Evolutionary conservation across 2,797 vertebrate genomes (phyloP), one percentile per base, ranked within the genome.

Genomic region (Glossophaga mutica): DNA sequence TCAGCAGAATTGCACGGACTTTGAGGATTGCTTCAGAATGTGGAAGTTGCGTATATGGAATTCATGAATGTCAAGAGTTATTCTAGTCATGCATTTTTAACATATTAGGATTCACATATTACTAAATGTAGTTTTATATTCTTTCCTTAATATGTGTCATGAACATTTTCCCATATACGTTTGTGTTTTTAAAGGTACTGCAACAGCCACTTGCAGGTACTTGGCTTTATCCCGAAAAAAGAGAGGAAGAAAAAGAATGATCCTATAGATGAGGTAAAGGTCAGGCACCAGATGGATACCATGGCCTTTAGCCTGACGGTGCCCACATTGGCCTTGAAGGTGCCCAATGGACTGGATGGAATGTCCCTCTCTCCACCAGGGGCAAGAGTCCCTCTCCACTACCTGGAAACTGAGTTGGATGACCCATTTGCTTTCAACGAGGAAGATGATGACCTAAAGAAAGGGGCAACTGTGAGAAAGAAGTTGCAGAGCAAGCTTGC

Each of bases 201-300:
- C 98, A 99, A 99, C 98, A 99, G 99, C 98, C 99, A 99, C 97
- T 98, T 99, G 98, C 99, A 99, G 98, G 99, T 99, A 98, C 99
- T 99, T 96, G 99, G 99, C 97, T 99, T 99, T 98, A 99, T 99
- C 98, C 99, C 99, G 96, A 99, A 99, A 98, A 99, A 99, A 98
- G 99, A 99, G 98, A 99, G 99, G 96, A 99, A 99, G 99, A 99
- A 99, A 99, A 99, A 99, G 98, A 99, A 99, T 86, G 99, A 99
- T 91, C 98, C 99, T 91, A 97, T 99, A 98, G 99, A 99, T 93
- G 99, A 99, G 74, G 99, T 99, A 87, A 99, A 99, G 96, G 98
- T 99, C 84, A 98, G 99, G 97, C 99, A 99, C 98, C 99, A 99
- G 97, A 98, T 99, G 98, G 99, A 99, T 98, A 99, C 99, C n/a